Evolutionary conservation across 1,140 invertebrate genomes (phyloP).

Genomic region (Brachionus koreanus): DNA sequence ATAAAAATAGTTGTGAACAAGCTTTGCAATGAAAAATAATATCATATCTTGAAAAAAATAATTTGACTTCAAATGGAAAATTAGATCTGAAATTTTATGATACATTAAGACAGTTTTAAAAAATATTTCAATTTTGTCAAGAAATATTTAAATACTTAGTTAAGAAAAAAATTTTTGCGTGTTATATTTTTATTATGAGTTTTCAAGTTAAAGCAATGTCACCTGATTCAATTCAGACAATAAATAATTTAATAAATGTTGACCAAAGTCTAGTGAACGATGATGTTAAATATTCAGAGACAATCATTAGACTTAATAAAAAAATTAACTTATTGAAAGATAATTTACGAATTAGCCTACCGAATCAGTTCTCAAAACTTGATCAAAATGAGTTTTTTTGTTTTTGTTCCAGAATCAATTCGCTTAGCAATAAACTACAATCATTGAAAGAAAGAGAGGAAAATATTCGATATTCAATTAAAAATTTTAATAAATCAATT

Average conservation of each 20-base stretch:
- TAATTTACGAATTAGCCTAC: not conserved
- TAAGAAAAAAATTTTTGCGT: not conserved
- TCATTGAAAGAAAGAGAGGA: not conserved
- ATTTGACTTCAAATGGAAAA: too few relatives aligned
- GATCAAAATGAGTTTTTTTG: not conserved
- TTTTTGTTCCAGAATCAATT: not conserved
- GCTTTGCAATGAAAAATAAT: too few relatives aligned
- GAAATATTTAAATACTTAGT: too few relatives aligned
- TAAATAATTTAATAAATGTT: conserved; percentile 1
- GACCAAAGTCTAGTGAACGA: not conserved
- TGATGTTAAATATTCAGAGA: not conserved
- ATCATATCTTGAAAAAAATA: too few relatives aligned
- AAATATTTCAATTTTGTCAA: too few relatives aligned
- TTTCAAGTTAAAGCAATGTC: not conserved
- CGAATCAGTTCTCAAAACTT: not conserved
- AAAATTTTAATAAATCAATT: not conserved
- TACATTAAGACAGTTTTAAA: too few relatives aligned
- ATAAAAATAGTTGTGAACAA: too few relatives aligned
- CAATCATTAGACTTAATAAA: not conserved
- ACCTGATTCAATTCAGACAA: not conserved
- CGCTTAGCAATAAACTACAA: not conserved
- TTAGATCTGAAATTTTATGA: too few relatives aligned
- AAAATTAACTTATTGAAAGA: not conserved
- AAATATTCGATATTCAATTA: not conserved
- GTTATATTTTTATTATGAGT: not conserved